phyloP scores from a whole-genome alignment of 2,888 invertebrate species.

The Apamea monoglypha region DNA sequence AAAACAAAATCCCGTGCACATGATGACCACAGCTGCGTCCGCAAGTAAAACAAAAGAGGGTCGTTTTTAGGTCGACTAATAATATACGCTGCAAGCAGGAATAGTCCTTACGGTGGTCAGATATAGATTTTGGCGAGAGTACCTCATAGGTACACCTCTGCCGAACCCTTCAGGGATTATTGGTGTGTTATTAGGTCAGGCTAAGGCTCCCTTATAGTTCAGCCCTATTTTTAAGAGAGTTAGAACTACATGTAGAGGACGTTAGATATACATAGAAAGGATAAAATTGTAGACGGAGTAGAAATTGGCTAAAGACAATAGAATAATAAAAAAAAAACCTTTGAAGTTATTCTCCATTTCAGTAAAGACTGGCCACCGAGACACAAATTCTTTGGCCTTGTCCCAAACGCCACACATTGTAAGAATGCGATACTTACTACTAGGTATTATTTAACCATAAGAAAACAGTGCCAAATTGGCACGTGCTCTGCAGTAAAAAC shows the following conservation, averaged over 20 bases:
- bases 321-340: not conserved
- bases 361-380: not conserved
- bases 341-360: conserved; percentile 14
- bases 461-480: conserved; percentile 42
- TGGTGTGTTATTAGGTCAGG: not conserved
- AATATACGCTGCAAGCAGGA: too few species aligned
- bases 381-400: conserved; percentile 43
- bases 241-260: not conserved
- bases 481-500: not conserved
- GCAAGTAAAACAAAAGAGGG: too few species aligned
- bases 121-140: too few species aligned
- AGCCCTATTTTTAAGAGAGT: not conserved
- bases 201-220: not conserved
- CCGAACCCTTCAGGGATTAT: not conserved
- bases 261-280: not conserved
- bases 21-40: too few species aligned
- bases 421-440: conserved; percentile 18
- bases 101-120: too few species aligned
- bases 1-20: too few species aligned
- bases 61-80: too few species aligned
- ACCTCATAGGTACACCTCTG: not conserved
- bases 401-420: conserved; percentile 45
- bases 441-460: conserved; percentile 23
- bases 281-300: too few species aligned
- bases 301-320: not conserved